These are phyloP conservation scores for Plagodis pulveraria DNA, from an alignment of 2,888 invertebrate genomes.

Conservation along the genomic window DNA sequence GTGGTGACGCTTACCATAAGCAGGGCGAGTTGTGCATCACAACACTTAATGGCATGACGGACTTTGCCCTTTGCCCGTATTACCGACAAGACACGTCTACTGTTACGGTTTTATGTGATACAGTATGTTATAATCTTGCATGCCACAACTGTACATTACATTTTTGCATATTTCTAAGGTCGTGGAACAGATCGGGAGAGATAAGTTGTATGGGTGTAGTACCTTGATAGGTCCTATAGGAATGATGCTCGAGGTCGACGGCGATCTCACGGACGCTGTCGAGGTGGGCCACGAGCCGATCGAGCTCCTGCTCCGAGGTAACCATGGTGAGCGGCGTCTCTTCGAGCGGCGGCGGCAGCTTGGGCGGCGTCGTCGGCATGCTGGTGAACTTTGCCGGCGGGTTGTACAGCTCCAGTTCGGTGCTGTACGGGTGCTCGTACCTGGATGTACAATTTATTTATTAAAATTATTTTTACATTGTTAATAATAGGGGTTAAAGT, in stretches of 20 bases:
- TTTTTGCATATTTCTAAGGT: background rate
- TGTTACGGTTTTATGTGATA: no score
- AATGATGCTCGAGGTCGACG: slow-evolving; percentile 97
- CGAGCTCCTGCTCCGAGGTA: slow-evolving; percentile 86
- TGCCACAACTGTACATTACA: no score
- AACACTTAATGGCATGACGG: no score
- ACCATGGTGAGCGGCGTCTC: slow-evolving; percentile 89
- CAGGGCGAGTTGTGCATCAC: no score
- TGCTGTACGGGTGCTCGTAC: slow-evolving; percentile 62
- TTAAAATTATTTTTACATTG: background rate
- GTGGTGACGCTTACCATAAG: no score
- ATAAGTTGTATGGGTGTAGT: background rate
- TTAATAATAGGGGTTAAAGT: no score
- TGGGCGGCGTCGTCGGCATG: background rate
- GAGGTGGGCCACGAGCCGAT: slow-evolving; percentile 88
- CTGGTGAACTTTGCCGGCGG: slow-evolving; percentile 80
- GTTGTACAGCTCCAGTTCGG: slow-evolving; percentile 91
- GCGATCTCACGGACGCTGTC: slow-evolving; percentile 90
- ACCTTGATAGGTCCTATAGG: slow-evolving; percentile 94
- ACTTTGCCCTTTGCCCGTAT: no score
- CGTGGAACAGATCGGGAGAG: background rate
- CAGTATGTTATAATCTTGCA: no score
- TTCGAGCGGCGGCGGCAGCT: slow-evolving; percentile 60
- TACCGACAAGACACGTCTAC: no score
- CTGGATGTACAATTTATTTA: background rate